These are phyloP conservation scores for Gorsachius goisagi DNA, from an alignment of 2,113 vertebrate genomes.

Conservation along the genomic window DNA sequence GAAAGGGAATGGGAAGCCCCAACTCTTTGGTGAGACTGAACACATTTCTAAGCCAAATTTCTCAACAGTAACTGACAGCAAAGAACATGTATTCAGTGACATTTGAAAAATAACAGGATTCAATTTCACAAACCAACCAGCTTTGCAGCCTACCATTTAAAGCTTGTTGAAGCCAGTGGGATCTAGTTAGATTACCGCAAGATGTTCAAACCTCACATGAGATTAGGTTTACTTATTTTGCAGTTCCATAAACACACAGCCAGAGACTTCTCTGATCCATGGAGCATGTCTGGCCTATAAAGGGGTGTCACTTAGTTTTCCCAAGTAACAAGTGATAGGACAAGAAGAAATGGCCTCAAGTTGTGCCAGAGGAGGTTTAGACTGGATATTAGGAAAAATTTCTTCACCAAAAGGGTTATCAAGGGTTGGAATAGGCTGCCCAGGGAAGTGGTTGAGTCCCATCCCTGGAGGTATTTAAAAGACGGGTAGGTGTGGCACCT, in stretches of 20 bases:
- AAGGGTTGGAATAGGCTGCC: background rate
- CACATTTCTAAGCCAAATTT: background rate
- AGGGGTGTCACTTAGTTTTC: background rate
- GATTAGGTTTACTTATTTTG: background rate
- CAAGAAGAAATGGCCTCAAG: background rate
- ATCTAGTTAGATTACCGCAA: background rate
- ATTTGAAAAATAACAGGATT: background rate
- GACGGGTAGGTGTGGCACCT: background rate
- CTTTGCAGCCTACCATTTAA: background rate
- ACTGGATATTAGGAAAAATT: background rate
- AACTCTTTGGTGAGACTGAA: background rate
- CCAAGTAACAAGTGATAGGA: background rate
- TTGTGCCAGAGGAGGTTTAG: background rate
- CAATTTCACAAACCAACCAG: background rate
- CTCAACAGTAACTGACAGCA: background rate
- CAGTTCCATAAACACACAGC: background rate
- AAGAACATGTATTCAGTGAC: background rate
- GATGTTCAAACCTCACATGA: background rate
- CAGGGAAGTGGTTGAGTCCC: background rate
- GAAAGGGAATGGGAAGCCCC: background rate
- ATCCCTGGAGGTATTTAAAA: background rate
- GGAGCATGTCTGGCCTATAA: background rate
- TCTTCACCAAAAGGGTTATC: background rate
- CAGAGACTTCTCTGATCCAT: background rate
- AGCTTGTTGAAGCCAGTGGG: background rate